Base-by-base conservation (phyloP, 1,140 invertebrate species). In the Aphelenchoides fujianensis region DNA sequence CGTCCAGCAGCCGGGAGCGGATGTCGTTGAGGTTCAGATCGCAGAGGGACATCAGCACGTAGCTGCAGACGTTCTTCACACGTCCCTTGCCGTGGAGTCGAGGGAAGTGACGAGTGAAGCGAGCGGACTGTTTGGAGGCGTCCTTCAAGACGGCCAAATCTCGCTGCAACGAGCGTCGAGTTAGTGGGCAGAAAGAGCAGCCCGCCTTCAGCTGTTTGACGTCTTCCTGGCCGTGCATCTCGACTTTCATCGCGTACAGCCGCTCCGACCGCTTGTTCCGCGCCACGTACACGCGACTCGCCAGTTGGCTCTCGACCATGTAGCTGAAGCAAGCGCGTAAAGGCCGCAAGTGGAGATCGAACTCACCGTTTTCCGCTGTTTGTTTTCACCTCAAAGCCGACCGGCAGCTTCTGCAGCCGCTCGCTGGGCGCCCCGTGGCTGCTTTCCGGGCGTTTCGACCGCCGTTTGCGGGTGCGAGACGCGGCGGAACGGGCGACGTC, bases 71-170 rank as follows among this genome's bases (percentile, higher is more conserved):
- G 3, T 32, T 67, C 19, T 54, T 3, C 9, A 68, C 66, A 7
- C 66, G 66, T 19, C 66, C 66, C 31, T 68, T 68, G 66, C 23
- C 16, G 52, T 62, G 19, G 3, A 68, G 23, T n/a, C 57, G 32
- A 52, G 70, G 68, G 63, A 68, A 68, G 70, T 68, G 66, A 27
- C 57, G 66, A 62, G 19, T 68, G 68, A 52, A 68, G 19, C 67
- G 52, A 12, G 62, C 23, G 28, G 27, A 23, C 19, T 68, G 66
- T 16, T 68, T 68, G 3, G 27, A 19, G 27, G 35, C 66, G 19
- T 68, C 66, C 9, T 67, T 0, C 19, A 68, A 32, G 2, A 68
- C 19, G 3, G 31, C 62, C 1, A 53, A 23, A 7, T 68, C 66
- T 3, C 61, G 3, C 3, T 32, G 61, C 31, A 63, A 48, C 12